Percentiles rank a stretch among this genome's conserved stretches.
phyloP scores from a whole-genome alignment of 2,888 invertebrate genomes.

The Allygus modestus region DNA sequence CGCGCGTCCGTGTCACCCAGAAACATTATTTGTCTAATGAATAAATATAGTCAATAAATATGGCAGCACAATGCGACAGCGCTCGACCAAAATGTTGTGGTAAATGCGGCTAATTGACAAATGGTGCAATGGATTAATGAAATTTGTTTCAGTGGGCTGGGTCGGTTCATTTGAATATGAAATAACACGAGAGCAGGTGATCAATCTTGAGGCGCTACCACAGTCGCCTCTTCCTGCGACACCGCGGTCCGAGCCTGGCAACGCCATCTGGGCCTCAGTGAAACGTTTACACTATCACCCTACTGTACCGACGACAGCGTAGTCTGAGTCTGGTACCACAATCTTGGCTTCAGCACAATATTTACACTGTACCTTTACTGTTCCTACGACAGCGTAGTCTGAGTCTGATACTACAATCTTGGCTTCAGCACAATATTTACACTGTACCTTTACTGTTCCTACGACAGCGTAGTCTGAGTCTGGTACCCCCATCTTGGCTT shows the following conservation, averaged over 20 bases:
- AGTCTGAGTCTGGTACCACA: too few species aligned
- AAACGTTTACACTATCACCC: too few species aligned
- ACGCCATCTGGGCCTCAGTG: too few species aligned
- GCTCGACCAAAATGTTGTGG: constrained; percentile 42
- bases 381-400: too few species aligned
- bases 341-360: too few species aligned
- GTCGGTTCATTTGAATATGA: constrained; percentile 55
- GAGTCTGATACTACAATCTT: too few species aligned
- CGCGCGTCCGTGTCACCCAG: constrained; percentile 12
- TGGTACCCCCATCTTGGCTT: too few species aligned
- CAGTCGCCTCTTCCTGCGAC: constrained; percentile 11
- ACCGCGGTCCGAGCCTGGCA: neutral
- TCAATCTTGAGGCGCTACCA: constrained; percentile 31
- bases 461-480: too few species aligned
- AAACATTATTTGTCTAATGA: constrained; percentile 56
- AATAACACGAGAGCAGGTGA: constrained; percentile 38
- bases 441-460: too few species aligned
- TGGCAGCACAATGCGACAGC: constrained; percentile 50
- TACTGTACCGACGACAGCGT: too few species aligned
- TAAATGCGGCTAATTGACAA: constrained; percentile 59
- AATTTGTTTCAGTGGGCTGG: constrained; percentile 59
- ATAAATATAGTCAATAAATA: constrained; percentile 56
- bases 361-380: too few species aligned
- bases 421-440: too few species aligned
- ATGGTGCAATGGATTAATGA: constrained; percentile 62